Conservation (phyloP, 2,797 vertebrate genomes). For the Babyrousa celebensis region DNA sequence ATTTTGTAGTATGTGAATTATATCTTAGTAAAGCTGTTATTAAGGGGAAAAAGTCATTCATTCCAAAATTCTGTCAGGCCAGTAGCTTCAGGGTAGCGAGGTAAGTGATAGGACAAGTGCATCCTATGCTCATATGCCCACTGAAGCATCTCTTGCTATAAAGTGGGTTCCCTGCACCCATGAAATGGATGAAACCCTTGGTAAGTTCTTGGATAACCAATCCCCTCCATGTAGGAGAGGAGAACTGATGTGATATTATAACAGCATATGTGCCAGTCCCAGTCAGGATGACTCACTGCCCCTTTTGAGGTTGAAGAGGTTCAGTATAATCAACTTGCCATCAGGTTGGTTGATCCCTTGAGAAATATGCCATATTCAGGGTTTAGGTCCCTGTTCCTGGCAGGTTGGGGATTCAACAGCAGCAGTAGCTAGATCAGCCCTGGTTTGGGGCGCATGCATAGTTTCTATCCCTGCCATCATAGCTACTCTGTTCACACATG, state of each 20-base stretch:
- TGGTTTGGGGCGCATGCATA: background rate
- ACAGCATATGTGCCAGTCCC: too few species aligned
- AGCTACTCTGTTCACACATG: background rate
- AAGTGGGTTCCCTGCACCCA: background rate
- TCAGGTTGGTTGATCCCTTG: background rate
- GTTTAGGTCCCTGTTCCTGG: background rate
- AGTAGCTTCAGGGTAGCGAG: background rate
- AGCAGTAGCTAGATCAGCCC: background rate
- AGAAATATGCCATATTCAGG: background rate
- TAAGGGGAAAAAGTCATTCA: background rate
- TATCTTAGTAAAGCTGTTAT: background rate
- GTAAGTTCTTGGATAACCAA: background rate
- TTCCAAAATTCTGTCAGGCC: background rate
- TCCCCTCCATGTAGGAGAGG: background rate
- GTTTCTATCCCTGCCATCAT: background rate
- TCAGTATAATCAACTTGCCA: background rate
- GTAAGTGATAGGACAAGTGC: background rate
- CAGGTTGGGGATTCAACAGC: background rate
- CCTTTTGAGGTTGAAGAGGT: background rate
- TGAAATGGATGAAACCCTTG: background rate
- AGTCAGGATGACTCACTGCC: background rate
- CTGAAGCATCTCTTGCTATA: background rate
- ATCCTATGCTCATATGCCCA: background rate
- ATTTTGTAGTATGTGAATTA: background rate
- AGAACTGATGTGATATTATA: background rate